These are phyloP conservation scores for Danio aesculapii DNA, from an alignment of 2,797 vertebrate species.

Conservation along the genomic window DNA sequence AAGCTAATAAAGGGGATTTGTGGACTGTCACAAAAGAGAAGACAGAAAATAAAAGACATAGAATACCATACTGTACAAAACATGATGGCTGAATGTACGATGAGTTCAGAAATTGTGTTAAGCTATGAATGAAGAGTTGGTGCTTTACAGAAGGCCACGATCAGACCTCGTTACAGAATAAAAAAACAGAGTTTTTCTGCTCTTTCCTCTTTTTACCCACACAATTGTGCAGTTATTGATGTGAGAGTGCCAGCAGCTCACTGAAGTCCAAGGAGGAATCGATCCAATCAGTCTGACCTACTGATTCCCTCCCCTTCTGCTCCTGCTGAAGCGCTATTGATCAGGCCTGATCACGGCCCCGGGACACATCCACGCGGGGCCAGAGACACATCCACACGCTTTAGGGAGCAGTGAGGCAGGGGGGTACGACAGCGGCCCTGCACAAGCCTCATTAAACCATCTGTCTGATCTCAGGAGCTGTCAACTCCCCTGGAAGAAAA, in stretches of 20 bases:
- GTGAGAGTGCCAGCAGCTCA: constrained; percentile 53
- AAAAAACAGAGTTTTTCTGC: constrained; percentile 7
- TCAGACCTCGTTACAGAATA: neutral
- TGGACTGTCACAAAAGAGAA: neutral
- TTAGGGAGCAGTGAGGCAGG: constrained; percentile 20
- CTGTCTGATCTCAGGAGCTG: constrained; percentile 66
- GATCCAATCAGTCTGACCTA: constrained; percentile 76
- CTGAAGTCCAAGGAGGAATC: constrained; percentile 75
- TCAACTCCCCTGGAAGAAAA: constrained; percentile 52
- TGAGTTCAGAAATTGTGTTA: neutral
- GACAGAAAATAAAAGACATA: neutral
- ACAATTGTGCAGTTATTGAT: constrained; percentile 52
- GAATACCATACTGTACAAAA: neutral
- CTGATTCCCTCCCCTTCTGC: constrained; percentile 79
- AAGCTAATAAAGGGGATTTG: neutral
- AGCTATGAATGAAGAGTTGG: neutral
- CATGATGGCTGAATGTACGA: neutral
- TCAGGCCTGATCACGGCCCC: constrained; percentile 79
- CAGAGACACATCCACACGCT: constrained; percentile 45
- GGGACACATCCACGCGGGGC: constrained; percentile 62
- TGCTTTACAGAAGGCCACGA: constrained; percentile 23
- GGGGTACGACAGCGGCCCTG: constrained; percentile 65
- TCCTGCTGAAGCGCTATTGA: constrained; percentile 81
- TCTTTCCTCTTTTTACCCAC: constrained; percentile 31
- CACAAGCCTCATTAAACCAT: constrained; percentile 63